Conservation (phyloP, 1,140 invertebrate genomes). For the Drosophila repleta region DNA sequence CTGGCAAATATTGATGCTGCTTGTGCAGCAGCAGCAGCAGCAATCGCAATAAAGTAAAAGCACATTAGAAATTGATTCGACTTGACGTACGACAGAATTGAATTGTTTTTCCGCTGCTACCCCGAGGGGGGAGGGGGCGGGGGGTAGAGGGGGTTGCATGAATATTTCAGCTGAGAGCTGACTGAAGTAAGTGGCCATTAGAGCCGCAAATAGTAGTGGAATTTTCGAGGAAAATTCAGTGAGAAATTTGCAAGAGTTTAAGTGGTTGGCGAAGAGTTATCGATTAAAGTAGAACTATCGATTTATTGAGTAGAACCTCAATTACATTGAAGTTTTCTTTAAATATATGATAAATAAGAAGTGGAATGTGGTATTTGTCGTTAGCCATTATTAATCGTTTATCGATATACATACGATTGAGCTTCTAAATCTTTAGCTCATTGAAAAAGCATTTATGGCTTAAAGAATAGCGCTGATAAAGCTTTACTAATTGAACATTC, state of each 20-base stretch:
- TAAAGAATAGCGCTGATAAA: too few species aligned
- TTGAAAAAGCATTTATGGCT: too few species aligned
- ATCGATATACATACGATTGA: background rate
- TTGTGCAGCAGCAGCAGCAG: background rate
- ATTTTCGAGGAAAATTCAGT: too few species aligned
- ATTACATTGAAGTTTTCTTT: background rate
- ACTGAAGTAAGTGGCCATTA: slow-evolving; percentile 11
- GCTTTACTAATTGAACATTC: too few species aligned
- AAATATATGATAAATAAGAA: too few species aligned
- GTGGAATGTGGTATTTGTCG: too few species aligned
- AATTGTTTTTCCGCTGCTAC: slow-evolving; percentile 20
- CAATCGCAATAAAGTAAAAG: slow-evolving; percentile 20
- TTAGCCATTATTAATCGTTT: too few species aligned
- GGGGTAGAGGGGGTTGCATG: slow-evolving; percentile 10
- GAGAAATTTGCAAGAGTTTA: background rate
- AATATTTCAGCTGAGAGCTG: slow-evolving; percentile 24
- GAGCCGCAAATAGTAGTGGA: background rate
- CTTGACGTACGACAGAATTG: slow-evolving; percentile 18
- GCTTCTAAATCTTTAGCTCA: too few species aligned
- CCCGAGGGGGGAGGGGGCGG: too few species aligned
- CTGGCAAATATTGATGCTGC: background rate
- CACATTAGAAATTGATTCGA: slow-evolving; percentile 45
- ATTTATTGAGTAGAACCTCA: background rate
- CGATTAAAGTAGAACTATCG: background rate
- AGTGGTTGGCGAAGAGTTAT: background rate